Conservation (phyloP, 1,140 invertebrate genomes). For the Nephila pilipes region DNA sequence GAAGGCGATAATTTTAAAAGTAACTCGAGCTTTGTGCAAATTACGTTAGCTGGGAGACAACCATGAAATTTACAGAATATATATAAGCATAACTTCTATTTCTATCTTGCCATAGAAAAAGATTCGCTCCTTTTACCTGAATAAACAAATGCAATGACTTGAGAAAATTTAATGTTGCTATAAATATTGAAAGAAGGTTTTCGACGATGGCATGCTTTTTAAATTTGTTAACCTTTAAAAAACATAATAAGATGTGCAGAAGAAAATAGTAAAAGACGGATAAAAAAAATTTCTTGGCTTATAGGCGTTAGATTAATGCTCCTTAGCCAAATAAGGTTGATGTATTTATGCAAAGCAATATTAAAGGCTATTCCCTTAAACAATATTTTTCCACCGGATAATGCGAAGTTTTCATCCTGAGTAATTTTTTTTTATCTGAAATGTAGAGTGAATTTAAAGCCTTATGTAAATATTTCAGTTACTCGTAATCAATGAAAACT, state of each 20-base stretch:
- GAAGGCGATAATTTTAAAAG: constrained; percentile 7
- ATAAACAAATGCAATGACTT: constrained; percentile 64
- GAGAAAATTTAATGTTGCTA: constrained; percentile 54
- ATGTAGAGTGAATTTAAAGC: neutral
- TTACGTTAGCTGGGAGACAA: constrained; percentile 5
- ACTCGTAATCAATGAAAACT: constrained; percentile 4
- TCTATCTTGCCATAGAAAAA: neutral
- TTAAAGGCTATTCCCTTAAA: constrained; percentile 25
- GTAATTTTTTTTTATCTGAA: neutral
- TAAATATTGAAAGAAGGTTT: constrained; percentile 68
- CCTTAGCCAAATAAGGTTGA: constrained; percentile 25
- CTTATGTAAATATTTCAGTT: constrained; percentile 7
- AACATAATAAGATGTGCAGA: neutral
- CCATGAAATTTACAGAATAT: constrained; percentile 39
- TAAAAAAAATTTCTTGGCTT: neutral
- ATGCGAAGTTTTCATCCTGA: neutral
- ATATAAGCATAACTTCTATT: constrained; percentile 28
- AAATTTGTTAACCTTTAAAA: constrained; percentile 42
- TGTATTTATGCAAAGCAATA: constrained; percentile 17
- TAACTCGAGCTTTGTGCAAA: neutral
- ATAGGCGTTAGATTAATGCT: constrained; percentile 7
- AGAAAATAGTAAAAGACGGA: neutral
- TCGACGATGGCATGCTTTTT: constrained; percentile 17
- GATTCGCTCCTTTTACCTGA: neutral
- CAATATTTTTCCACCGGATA: constrained; percentile 2